Base-by-base conservation (phyloP, 1,140 invertebrate species). In the Tetramorium simillimum region DNA sequence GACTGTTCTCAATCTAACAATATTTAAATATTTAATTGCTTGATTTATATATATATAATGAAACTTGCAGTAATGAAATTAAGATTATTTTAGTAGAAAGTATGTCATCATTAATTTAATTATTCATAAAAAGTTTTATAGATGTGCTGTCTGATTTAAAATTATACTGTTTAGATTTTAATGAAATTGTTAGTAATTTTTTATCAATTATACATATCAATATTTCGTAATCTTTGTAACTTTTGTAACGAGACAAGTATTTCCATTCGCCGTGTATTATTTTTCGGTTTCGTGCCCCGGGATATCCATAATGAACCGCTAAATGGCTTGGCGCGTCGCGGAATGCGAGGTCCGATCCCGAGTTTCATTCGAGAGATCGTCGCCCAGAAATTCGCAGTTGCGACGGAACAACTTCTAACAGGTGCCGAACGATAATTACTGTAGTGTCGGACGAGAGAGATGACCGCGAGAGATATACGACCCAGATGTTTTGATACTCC, bases 381-480 rank as follows among this genome's bases (percentile, higher is more conserved):
- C 56, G 56, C 37, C n/a, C 82, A 4, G 80, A 70, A 56, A 43
- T 51, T 88, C 14, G 77, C 65, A 75, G 84, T 89, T 65, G 88
- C 82, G 56, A 84, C 85, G 81, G 82, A 56, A 53, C 76, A 49
- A 37, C 77, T 78, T 86, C 77, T 78, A 89, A 87, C 89, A 90
- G 89, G 89, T 90, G 89, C 88, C 88, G 77, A 84, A 89, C 65
- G 77, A 89, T 90, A 90, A 89, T 90, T 89, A 87, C 53, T 78
- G 16, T 75, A 89, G 72, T 46, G 85, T 56, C 51, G 43, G 85
- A 56, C 46, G 65, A 69, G 40, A 40, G 33, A 82, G 88, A 89
- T 87, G 56, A 85, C 51, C 85, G 43, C 28, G 40, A 51, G 18
- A 84, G 85, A 90, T 89, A 87, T 51, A 78, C 67, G 73, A 87